Conservation (phyloP, 2,888 invertebrate species). For the Sclerodermus sp. region DNA sequence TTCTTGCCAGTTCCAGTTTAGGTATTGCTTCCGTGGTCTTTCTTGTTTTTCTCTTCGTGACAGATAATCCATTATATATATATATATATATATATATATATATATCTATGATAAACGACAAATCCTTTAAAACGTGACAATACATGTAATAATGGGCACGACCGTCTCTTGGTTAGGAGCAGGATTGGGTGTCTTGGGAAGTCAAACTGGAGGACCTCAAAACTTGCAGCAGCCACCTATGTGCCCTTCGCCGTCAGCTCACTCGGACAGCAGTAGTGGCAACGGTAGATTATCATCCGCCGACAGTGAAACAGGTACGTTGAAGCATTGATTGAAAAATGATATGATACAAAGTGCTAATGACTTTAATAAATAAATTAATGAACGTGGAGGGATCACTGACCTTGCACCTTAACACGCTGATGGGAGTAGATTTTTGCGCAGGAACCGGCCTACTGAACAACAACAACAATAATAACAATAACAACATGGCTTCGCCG, state of each 20-base stretch:
- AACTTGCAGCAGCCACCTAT: slow-evolving; percentile 64
- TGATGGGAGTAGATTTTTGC: slow-evolving; percentile 59
- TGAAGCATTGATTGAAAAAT: slow-evolving; percentile 17
- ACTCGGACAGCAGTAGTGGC: slow-evolving; percentile 82
- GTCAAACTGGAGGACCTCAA: slow-evolving; percentile 55
- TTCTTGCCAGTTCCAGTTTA: slow-evolving; percentile 62
- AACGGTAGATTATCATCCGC: slow-evolving; percentile 80
- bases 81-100: too few species aligned
- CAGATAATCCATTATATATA: too few species aligned
- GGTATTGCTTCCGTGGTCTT: too few species aligned
- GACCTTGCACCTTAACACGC: slow-evolving; percentile 22
- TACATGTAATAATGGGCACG: too few species aligned
- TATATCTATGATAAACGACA: too few species aligned
- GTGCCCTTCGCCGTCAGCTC: slow-evolving; percentile 82
- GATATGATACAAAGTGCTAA: too few species aligned
- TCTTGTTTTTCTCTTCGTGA: too few species aligned
- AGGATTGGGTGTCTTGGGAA: slow-evolving; percentile 53
- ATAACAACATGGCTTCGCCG: slow-evolving; percentile 61
- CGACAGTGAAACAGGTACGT: slow-evolving; percentile 70
- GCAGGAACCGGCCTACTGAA: slow-evolving; percentile 68
- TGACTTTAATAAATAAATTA: too few species aligned
- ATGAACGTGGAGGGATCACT: too few species aligned
- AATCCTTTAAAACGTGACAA: too few species aligned
- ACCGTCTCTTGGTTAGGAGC: too few species aligned
- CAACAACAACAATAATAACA: slow-evolving; percentile 71